Evolutionary conservation across 2,888 invertebrate genomes (phyloP).

Genomic region (Julus scanicus): DNA sequence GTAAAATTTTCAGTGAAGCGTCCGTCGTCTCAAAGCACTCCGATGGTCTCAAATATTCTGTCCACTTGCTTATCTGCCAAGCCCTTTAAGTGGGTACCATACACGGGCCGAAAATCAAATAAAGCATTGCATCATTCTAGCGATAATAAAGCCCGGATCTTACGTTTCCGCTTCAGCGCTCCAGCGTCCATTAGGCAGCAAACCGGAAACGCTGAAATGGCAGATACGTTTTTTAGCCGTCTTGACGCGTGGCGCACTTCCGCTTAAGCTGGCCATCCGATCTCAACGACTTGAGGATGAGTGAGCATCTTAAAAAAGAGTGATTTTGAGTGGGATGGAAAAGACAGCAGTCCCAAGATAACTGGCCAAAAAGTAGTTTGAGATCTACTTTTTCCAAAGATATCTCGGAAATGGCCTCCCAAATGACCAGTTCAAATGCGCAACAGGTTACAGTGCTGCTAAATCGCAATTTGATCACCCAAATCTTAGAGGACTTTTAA

Average conservation of each 20-base stretch:
- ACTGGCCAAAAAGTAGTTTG: background rate
- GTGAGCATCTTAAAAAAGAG: background rate
- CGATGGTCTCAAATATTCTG: too few species aligned
- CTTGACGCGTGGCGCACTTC: slow-evolving; percentile 35
- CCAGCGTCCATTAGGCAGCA: slow-evolving; percentile 20
- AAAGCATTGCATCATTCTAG: background rate
- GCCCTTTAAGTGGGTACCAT: background rate
- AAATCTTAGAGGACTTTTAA: too few species aligned
- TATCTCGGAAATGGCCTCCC: background rate
- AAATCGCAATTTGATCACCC: background rate
- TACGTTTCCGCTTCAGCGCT: slow-evolving; percentile 15
- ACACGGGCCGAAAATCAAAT: background rate
- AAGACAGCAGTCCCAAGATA: background rate
- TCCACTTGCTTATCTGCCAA: background rate
- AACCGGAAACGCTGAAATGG: slow-evolving; percentile 8
- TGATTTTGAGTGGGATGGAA: background rate
- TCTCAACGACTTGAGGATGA: background rate
- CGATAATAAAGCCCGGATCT: background rate
- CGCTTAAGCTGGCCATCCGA: background rate
- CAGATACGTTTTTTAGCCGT: slow-evolving; percentile 6
- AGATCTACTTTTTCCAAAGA: background rate
- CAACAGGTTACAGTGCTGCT: background rate
- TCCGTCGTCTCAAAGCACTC: too few species aligned
- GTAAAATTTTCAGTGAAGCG: too few species aligned
- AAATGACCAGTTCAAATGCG: background rate